Evolutionary conservation across 2,888 invertebrate genomes (phyloP), one percentile per base, ranked within the genome.

Genomic region (Rambutsinella grinnellia): DNA sequence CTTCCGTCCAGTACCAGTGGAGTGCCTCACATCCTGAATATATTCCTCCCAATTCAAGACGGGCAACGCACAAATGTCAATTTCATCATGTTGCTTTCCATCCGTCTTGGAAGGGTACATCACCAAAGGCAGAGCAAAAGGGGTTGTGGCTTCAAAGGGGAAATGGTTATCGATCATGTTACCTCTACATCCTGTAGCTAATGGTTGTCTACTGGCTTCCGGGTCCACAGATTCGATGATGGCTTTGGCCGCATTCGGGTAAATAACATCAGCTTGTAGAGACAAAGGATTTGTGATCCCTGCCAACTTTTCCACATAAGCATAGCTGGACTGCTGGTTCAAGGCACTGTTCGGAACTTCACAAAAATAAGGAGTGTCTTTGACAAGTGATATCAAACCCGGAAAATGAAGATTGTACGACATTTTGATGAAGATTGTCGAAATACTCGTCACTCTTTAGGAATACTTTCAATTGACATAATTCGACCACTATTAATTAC

Each of bases 31-130:
- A n/a, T 65, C 58, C 10, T 62, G 51, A 27, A 81, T 70, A 53
- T 80, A 80, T 3, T 24, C 69, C 58, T 83, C 82, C 83, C 83
- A 83, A 66, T 82, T 83, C 13, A 83, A 36, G 1, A 83, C 82
- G n/a, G 83, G 83, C 15, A 15, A 13, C 10, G 81, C 79, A 76
- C 82, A 82, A 51, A 80, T 75, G 28, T 83, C 83, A 10, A 65
- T 26, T 13, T 79, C 69, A 28, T 79, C 62, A 3, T 60, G 46
- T 3, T 21, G 21, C 44, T 44, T 63, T 8, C 72, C 76, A 8
- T 17, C 27, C 0, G 74, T 66, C 5, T 58, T 28, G 0, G 74
- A 60, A 13, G 78, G 79, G 27, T 79, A 80, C 58, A 79, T 79
- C 19, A 83, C 57, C 8, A 83, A 49, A 2, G 82, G 83, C 21